A percentile compares a stretch with the other conserved stretches of the same genome.
phyloP scores from a whole-genome alignment of 1,140 invertebrate genomes.

The Brachionus rubens region DNA sequence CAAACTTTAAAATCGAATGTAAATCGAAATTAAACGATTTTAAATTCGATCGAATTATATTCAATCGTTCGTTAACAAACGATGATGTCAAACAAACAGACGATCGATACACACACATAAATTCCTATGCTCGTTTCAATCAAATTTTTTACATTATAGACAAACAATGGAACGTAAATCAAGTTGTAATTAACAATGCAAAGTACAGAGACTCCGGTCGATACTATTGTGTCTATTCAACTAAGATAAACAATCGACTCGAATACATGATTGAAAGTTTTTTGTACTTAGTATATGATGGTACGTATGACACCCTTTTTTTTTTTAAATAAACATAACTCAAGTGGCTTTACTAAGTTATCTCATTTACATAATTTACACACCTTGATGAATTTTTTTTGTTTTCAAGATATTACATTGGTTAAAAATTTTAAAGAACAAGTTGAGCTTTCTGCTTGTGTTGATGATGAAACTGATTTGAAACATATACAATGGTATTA shows the following conservation, averaged over 20 bases:
- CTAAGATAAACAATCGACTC: background rate
- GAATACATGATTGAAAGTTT: background rate
- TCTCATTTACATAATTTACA: no score
- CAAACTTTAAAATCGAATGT: constrained; percentile 33
- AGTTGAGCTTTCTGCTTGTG: constrained; percentile 36
- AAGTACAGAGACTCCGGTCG: background rate
- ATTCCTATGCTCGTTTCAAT: background rate
- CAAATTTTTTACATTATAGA: background rate
- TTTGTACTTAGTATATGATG: background rate
- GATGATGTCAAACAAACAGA: background rate
- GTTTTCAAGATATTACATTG: constrained; percentile 5
- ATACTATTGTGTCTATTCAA: constrained; percentile 16
- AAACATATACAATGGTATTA: constrained; percentile 31
- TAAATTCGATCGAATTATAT: constrained; percentile 19
- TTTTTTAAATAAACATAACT: background rate
- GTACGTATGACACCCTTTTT: background rate
- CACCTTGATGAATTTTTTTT: no score
- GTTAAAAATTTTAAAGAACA: constrained; percentile 24
- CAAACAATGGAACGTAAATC: constrained; percentile 9
- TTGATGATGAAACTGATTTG: background rate
- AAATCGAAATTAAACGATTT: background rate
- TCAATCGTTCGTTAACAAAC: background rate
- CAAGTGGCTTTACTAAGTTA: background rate
- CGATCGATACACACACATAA: background rate
- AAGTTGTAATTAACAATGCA: background rate